Conservation (phyloP, 2,888 invertebrate species). For the Dryomyza anilis region DNA sequence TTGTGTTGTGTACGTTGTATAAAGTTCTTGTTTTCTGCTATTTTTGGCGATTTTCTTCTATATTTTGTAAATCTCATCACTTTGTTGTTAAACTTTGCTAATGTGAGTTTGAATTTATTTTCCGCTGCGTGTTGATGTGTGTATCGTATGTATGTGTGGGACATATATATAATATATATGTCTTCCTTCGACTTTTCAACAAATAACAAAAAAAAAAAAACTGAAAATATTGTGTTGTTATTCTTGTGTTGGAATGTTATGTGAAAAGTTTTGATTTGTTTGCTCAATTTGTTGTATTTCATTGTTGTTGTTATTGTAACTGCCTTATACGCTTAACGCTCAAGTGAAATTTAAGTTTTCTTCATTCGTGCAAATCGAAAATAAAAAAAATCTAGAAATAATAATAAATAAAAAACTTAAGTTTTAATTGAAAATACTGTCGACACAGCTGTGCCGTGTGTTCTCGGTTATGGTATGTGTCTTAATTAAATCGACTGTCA, state of each 20-base stretch:
- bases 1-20: not conserved
- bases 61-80: conserved; percentile 25
- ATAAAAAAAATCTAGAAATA: not conserved
- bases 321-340: not conserved
- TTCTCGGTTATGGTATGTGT: too few species aligned
- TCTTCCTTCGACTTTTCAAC: not conserved
- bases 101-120: conserved; percentile 30
- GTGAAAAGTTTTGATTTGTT: conserved; percentile 54
- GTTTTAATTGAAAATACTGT: conserved; percentile 31
- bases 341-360: not conserved
- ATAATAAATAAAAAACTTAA: not conserved
- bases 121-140: conserved; percentile 5
- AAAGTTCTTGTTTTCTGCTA: too few species aligned
- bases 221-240: conserved; percentile 19
- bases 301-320: not conserved
- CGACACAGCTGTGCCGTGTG: too few species aligned
- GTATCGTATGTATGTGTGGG: not conserved
- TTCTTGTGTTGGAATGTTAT: conserved; percentile 50
- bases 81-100: conserved; percentile 29
- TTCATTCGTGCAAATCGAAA: not conserved
- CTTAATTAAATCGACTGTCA: too few species aligned
- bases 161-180: conserved; percentile 1
- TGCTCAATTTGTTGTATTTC: conserved; percentile 36
- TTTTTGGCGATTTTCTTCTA: conserved; percentile 5
- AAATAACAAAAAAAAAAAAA: not conserved